A percentile compares a stretch with the other conserved stretches of the same genome.
Evolutionary conservation across 2,888 invertebrate species (phyloP).

Genomic region (Drosophila mettleri): DNA sequence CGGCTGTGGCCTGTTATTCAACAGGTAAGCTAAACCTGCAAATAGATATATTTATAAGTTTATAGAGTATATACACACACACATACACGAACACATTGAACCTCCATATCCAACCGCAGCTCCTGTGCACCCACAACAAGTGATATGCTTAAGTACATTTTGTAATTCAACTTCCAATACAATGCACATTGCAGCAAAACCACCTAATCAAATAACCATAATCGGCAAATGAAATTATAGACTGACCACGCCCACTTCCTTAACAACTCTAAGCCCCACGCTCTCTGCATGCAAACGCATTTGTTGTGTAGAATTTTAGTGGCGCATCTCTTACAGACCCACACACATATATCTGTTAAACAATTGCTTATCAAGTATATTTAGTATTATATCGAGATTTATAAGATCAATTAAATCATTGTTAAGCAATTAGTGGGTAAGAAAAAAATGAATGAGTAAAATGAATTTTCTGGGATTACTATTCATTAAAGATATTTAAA

Average conservation of each 20-base stretch:
- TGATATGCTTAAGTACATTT: constrained; percentile 43
- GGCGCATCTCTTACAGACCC: constrained; percentile 6
- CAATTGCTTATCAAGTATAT: background rate
- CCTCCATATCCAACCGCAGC: constrained; percentile 1
- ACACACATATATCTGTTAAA: background rate
- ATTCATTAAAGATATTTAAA: background rate
- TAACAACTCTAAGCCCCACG: background rate
- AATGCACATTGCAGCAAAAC: constrained; percentile 47
- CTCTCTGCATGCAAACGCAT: constrained; percentile 48
- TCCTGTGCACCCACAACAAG: constrained; percentile 13
- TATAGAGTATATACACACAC: background rate
- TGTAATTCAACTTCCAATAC: constrained; percentile 19
- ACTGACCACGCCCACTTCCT: constrained; percentile 4
- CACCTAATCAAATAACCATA: constrained; percentile 10
- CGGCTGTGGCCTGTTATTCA: constrained; percentile 76
- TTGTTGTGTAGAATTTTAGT: constrained; percentile 38
- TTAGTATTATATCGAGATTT: background rate
- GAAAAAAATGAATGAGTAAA: background rate
- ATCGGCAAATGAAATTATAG: constrained; percentile 33
- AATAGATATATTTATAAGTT: background rate
- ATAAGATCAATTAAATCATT: too few species aligned
- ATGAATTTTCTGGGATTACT: background rate
- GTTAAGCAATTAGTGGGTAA: background rate
- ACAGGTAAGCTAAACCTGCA: constrained; percentile 74
- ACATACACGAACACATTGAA: constrained; percentile 1